These are phyloP conservation scores for Lineus longissimus DNA, from an alignment of 1,140 invertebrate genomes.

Conservation along the genomic window DNA sequence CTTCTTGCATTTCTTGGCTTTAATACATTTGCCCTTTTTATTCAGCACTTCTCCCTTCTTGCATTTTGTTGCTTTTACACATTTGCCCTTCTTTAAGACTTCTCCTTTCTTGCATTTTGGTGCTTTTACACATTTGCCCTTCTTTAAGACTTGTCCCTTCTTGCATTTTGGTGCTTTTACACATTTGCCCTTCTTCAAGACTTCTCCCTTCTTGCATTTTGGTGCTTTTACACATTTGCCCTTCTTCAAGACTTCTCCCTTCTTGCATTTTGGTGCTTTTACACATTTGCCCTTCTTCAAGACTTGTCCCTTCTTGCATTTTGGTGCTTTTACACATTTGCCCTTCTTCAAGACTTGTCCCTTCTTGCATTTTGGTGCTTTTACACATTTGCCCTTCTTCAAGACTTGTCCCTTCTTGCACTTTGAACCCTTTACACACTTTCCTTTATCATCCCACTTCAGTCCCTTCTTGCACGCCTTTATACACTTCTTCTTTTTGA, in stretches of 20 bases:
- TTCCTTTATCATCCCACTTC: neutral
- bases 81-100: constrained; percentile 2
- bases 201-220: neutral
- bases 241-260: neutral
- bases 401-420: neutral
- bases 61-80: neutral
- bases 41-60: neutral
- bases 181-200: neutral
- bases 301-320: constrained; percentile 1
- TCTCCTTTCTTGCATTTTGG: neutral
- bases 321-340: constrained; percentile 4
- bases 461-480: neutral
- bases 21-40: neutral
- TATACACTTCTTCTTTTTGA: neutral
- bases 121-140: neutral
- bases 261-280: neutral
- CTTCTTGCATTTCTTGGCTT: too few species aligned
- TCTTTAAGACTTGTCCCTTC: neutral
- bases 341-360: neutral
- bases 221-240: neutral
- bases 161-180: neutral
- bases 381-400: neutral
- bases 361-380: neutral
- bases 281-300: neutral
- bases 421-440: neutral